phyloP scores from a whole-genome alignment of 2,888 invertebrate species.

The Harmothoe impar region DNA sequence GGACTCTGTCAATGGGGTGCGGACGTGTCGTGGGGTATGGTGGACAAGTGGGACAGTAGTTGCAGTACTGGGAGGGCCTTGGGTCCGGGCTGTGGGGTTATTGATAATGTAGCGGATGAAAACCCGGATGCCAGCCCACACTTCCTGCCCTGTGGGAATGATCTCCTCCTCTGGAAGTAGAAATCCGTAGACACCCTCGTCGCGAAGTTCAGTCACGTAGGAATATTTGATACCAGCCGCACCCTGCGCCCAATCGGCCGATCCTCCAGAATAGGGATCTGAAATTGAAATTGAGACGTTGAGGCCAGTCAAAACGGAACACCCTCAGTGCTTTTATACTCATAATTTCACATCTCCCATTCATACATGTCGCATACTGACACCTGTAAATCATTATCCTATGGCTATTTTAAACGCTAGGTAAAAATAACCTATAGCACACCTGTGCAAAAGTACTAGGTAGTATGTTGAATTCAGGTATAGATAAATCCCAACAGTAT shows the following conservation, averaged over 20 bases:
- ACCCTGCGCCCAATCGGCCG: constrained; percentile 69
- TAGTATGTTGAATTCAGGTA: too few species aligned
- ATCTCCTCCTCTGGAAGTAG: constrained; percentile 67
- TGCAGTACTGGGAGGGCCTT: background rate
- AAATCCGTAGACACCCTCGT: constrained; percentile 64
- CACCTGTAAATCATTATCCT: too few species aligned
- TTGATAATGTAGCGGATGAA: constrained; percentile 28
- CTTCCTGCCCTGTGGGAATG: constrained; percentile 65
- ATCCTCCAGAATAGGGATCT: constrained; percentile 69
- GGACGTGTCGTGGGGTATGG: background rate
- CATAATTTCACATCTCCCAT: too few species aligned
- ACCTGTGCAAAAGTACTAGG: too few species aligned
- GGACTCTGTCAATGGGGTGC: background rate
- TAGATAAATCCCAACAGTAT: too few species aligned
- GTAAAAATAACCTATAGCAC: too few species aligned
- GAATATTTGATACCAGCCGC: constrained; percentile 67
- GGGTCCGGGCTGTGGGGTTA: background rate
- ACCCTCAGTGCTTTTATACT: too few species aligned
- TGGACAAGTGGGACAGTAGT: background rate
- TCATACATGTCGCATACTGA: too few species aligned
- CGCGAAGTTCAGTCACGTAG: constrained; percentile 68
- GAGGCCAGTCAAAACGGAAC: too few species aligned
- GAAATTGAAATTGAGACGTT: background rate
- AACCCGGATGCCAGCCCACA: constrained; percentile 63
- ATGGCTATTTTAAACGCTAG: too few species aligned